phyloP scores from a whole-genome alignment of 2,888 invertebrate species.

The Nymphalis polychloros region DNA sequence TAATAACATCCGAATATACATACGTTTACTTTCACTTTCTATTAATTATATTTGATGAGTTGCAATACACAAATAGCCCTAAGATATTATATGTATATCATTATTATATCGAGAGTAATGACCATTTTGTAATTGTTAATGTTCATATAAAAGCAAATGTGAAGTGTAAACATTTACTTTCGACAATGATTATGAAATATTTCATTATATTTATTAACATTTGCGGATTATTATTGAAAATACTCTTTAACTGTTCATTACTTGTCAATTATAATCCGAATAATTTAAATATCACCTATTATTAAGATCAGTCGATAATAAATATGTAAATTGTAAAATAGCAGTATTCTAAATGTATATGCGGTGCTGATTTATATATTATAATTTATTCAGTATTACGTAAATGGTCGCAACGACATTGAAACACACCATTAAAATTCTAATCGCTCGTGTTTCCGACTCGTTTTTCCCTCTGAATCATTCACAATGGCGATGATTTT shows the following conservation, averaged over 20 bases:
- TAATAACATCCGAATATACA: constrained; percentile 15
- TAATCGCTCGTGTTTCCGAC: constrained; percentile 56
- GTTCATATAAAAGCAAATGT: neutral
- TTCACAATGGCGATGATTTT: constrained; percentile 38
- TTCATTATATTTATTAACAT: too few relatives aligned
- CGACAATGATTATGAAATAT: too few relatives aligned
- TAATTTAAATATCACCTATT: neutral
- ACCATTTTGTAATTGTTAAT: neutral
- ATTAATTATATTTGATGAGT: constrained; percentile 29
- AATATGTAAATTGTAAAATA: constrained; percentile 1
- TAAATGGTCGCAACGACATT: constrained; percentile 38
- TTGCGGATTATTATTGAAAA: too few relatives aligned
- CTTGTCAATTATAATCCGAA: neutral
- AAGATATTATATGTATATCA: constrained; percentile 27
- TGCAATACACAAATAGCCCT: constrained; percentile 20
- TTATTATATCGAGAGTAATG: constrained; percentile 1
- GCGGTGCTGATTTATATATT: constrained; percentile 11
- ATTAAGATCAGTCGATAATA: neutral
- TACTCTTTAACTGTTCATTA: too few relatives aligned
- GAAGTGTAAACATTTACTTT: too few relatives aligned
- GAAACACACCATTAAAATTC: constrained; percentile 55
- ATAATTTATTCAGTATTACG: constrained; percentile 31
- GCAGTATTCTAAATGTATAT: constrained; percentile 5
- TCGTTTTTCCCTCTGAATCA: constrained; percentile 63
- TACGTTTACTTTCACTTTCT: constrained; percentile 24